Conservation (phyloP, 2,888 invertebrate species). For the Geophilus truncorum region DNA sequence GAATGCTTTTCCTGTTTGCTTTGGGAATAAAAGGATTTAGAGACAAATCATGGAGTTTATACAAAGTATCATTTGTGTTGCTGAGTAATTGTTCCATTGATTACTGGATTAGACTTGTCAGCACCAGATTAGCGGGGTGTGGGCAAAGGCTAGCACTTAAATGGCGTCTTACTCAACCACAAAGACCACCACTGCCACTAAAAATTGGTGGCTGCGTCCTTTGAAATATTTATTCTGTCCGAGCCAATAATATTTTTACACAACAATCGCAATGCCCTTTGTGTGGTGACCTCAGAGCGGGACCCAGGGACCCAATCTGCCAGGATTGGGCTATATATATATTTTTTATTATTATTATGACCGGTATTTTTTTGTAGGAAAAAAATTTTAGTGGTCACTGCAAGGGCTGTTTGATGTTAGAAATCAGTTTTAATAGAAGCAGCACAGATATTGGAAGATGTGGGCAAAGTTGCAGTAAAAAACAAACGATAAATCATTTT, state of each 20-base stretch:
- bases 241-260: not conserved
- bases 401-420: not conserved
- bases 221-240: not conserved
- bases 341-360: no score
- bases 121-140: not conserved
- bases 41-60: conserved; percentile 13
- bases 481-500: conserved; percentile 25
- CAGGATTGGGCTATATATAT: not conserved
- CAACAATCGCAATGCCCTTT: not conserved
- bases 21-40: conserved; percentile 15
- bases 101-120: conserved; percentile 17
- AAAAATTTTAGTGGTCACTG: not conserved
- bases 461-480: not conserved
- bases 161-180: not conserved
- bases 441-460: not conserved
- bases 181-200: not conserved
- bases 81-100: conserved; percentile 23
- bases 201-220: not conserved
- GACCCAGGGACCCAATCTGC: not conserved
- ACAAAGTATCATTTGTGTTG: conserved; percentile 6
- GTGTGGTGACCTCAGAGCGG: not conserved
- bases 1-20: not conserved
- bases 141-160: conserved; percentile 15
- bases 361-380: not conserved
- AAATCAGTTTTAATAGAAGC: conserved; percentile 10